Evolutionary conservation across 2,888 invertebrate genomes (phyloP).

Genomic region (Cotesia congregata): DNA sequence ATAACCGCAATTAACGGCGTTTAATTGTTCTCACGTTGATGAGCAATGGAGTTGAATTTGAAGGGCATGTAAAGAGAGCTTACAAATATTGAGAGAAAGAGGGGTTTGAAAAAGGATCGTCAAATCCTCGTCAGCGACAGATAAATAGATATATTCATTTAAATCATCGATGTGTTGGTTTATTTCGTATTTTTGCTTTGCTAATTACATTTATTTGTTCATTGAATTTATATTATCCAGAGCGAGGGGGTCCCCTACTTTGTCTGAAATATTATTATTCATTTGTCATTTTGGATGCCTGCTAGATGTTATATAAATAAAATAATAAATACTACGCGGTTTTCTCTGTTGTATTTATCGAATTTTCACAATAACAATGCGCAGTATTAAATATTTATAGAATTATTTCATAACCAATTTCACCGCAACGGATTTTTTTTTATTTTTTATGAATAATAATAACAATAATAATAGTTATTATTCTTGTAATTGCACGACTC

Average conservation of each 20-base stretch:
- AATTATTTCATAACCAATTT: neutral
- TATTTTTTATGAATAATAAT: neutral
- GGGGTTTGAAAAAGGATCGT: neutral
- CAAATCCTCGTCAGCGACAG: neutral
- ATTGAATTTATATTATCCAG: neutral
- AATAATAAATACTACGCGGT: neutral
- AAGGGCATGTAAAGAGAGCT: neutral
- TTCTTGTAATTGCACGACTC: no score
- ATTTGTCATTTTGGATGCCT: neutral
- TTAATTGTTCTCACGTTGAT: slow-evolving; percentile 36
- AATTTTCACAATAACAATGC: neutral
- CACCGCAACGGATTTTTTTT: neutral
- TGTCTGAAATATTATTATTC: neutral
- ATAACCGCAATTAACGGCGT: slow-evolving; percentile 31
- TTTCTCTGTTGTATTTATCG: neutral
- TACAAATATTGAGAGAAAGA: neutral
- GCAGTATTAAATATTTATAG: neutral
- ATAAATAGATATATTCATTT: neutral
- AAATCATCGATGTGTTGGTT: neutral
- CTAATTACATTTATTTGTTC: slow-evolving; percentile 3
- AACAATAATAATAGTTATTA: no score
- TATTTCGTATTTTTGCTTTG: neutral
- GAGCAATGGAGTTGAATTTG: slow-evolving; percentile 29
- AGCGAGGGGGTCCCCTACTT: neutral
- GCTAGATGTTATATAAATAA: neutral